Evolutionary conservation across 2,113 vertebrate genomes (phyloP).

Genomic region (Acanthochromis polyacanthus): DNA sequence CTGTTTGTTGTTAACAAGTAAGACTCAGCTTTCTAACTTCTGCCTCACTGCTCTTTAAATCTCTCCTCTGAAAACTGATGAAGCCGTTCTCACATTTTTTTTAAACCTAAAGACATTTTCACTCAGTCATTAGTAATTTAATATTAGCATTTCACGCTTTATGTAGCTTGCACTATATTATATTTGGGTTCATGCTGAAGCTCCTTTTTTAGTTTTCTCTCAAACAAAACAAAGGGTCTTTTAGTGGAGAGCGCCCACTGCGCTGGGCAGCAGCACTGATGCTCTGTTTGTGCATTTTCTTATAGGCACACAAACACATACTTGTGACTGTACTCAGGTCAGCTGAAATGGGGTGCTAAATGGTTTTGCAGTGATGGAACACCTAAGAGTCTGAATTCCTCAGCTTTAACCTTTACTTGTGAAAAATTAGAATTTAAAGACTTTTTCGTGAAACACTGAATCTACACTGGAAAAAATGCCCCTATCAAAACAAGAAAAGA

Average conservation of each 20-base stretch:
- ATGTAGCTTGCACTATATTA: too few relatives aligned
- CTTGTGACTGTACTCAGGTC: constrained; percentile 67
- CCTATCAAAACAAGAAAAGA: too few relatives aligned
- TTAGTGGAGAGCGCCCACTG: constrained; percentile 68
- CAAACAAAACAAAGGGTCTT: constrained; percentile 73
- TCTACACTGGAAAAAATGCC: too few relatives aligned
- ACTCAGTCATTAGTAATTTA: not conserved
- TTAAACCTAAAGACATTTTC: constrained; percentile 3
- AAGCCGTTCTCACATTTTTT: constrained; percentile 1
- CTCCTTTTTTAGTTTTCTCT: constrained; percentile 61
- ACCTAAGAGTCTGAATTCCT: not conserved
- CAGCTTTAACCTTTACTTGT: not conserved
- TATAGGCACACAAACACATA: constrained; percentile 63
- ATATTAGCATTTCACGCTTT: constrained; percentile 55
- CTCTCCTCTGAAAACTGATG: not conserved
- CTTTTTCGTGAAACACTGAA: not conserved
- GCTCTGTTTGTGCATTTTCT: constrained; percentile 49
- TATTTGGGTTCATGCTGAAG: constrained; percentile 73
- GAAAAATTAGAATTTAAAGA: not conserved
- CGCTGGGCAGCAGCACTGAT: constrained; percentile 62
- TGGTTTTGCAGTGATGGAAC: constrained; percentile 10
- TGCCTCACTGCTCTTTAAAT: constrained; percentile 20
- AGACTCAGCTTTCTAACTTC: not conserved
- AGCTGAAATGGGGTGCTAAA: constrained; percentile 3
- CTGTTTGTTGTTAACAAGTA: not conserved